Conservation (phyloP, 2,113 vertebrate genomes). For the Anhinga anhinga region DNA sequence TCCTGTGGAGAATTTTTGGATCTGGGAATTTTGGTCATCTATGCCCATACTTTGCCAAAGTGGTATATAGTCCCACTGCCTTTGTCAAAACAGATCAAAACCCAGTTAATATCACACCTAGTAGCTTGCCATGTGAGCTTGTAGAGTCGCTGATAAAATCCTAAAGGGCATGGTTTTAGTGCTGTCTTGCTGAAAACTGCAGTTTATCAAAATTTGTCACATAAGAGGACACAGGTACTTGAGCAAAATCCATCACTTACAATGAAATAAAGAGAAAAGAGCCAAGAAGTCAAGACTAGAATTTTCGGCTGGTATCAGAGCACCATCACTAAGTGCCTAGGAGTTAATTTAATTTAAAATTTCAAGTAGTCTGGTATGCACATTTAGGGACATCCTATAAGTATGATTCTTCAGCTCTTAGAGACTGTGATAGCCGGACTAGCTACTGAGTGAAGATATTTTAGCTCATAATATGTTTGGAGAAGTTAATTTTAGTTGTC, state of each 20-base stretch:
- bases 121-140: not conserved
- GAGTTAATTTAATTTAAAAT: not conserved
- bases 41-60: accelerated
- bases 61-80: not conserved
- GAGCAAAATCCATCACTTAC: not conserved
- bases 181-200: not conserved
- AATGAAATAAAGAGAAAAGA: not conserved
- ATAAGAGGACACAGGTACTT: not conserved
- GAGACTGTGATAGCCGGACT: not conserved
- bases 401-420: not conserved
- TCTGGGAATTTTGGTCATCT: not conserved
- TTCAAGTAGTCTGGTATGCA: not conserved
- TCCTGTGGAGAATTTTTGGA: not conserved
- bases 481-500: not conserved
- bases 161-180: not conserved
- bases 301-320: not conserved
- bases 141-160: not conserved
- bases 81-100: not conserved
- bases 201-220: not conserved
- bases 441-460: not conserved
- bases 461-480: not conserved
- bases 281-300: not conserved
- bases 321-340: too few relatives aligned
- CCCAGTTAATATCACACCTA: not conserved
- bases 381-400: not conserved